Evolutionary conservation across 1,140 invertebrate species (phyloP).

Genomic region (Scaptodrosophila lebanonensis): DNA sequence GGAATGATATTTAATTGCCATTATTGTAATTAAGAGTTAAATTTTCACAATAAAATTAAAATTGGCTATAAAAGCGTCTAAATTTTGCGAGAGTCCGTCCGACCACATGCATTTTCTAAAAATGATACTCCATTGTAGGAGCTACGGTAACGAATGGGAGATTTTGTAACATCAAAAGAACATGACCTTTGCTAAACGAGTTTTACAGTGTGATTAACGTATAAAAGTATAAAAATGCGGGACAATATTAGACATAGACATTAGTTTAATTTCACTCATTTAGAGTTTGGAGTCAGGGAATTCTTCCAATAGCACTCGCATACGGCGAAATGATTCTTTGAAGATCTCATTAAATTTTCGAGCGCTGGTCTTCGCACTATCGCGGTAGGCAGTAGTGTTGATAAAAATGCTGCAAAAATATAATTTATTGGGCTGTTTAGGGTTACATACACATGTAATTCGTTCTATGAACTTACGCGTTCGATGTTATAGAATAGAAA

Average conservation of each 20-base stretch:
- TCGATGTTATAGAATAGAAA: constrained; percentile 79
- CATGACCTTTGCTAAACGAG: too few relatives aligned
- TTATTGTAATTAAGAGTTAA: too few relatives aligned
- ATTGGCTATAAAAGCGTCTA: background rate
- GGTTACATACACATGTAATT: background rate
- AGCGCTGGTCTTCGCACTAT: constrained; percentile 66
- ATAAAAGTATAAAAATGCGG: background rate
- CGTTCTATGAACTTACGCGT: constrained; percentile 42
- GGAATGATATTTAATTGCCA: too few relatives aligned
- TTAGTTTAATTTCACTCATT: too few relatives aligned
- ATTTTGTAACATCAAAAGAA: too few relatives aligned
- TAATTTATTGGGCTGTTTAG: background rate
- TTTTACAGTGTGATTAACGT: too few relatives aligned
- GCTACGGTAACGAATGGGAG: too few relatives aligned
- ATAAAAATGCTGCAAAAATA: constrained; percentile 49
- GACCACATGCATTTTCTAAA: too few relatives aligned
- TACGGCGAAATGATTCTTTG: constrained; percentile 60
- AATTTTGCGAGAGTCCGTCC: too few relatives aligned
- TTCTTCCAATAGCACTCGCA: constrained; percentile 48
- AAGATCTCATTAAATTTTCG: constrained; percentile 63
- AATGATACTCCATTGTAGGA: too few relatives aligned
- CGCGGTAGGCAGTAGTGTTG: constrained; percentile 59
- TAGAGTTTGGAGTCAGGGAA: constrained; percentile 43
- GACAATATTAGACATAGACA: too few relatives aligned
- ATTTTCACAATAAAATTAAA: background rate